Evolutionary conservation across 2,113 vertebrate species (phyloP).

Genomic region (Fukomys damarensis): DNA sequence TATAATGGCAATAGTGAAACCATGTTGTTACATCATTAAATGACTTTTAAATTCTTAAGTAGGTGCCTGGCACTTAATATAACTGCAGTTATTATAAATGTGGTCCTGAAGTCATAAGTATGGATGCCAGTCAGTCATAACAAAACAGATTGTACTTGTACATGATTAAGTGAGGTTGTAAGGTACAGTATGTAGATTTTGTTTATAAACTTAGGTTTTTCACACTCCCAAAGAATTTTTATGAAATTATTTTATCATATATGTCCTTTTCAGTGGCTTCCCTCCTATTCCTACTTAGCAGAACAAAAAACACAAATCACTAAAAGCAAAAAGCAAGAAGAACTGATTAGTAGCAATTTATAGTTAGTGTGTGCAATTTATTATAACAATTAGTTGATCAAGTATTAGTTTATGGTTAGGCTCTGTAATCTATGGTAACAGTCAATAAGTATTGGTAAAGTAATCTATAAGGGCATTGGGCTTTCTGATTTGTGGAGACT

Average conservation of each 20-base stretch:
- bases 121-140: background rate
- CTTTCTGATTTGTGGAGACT: background rate
- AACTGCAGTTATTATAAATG: background rate
- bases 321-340: background rate
- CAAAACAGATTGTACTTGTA: background rate
- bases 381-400: background rate
- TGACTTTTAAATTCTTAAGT: background rate
- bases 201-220: background rate
- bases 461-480: background rate
- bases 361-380: background rate
- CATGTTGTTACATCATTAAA: background rate
- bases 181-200: background rate
- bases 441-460: background rate
- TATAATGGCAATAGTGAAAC: background rate
- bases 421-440: background rate
- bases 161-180: background rate
- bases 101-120: background rate
- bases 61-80: background rate
- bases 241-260: background rate
- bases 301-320: background rate
- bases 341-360: background rate
- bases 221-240: background rate
- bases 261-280: background rate
- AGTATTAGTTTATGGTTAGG: background rate
- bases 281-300: background rate